These are phyloP conservation scores for Tetragnatha montana DNA, from an alignment of 2,888 invertebrate genomes.

Conservation along the genomic window DNA sequence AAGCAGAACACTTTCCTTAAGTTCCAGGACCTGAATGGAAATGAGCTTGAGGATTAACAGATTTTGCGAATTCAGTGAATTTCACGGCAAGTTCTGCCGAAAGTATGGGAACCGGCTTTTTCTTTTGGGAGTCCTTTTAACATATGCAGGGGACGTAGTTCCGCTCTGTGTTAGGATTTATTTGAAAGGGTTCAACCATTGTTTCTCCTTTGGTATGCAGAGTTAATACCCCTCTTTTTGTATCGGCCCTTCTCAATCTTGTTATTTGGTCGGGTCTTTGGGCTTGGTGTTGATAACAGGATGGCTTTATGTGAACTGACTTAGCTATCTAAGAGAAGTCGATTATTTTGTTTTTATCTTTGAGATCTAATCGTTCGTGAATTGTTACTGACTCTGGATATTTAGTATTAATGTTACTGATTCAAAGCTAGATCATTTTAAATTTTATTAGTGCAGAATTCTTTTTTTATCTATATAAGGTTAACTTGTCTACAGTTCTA, in stretches of 20 bases:
- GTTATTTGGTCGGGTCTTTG: background rate
- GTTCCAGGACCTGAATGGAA: constrained; percentile 27
- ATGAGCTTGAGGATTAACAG: constrained; percentile 24
- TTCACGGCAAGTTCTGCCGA: constrained; percentile 35
- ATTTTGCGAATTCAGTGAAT: constrained; percentile 15
- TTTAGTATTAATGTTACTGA: too few relatives aligned
- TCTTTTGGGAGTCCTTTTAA: background rate
- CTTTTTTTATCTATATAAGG: too few relatives aligned
- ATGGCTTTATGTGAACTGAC: background rate
- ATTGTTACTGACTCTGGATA: too few relatives aligned
- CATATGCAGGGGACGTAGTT: background rate
- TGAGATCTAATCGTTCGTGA: too few relatives aligned
- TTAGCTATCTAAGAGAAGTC: too few relatives aligned
- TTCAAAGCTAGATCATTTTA: too few relatives aligned
- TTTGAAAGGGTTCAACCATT: background rate
- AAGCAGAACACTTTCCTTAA: background rate
- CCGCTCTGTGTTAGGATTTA: background rate
- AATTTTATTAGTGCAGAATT: too few relatives aligned
- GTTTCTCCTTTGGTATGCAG: background rate
- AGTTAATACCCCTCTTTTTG: background rate
- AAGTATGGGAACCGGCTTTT: constrained; percentile 13
- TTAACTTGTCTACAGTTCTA: too few relatives aligned
- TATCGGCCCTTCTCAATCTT: background rate
- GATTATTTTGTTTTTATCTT: too few relatives aligned
- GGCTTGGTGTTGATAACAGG: background rate